Base-by-base conservation (phyloP, 2,888 invertebrate species). In the Meandrusa payeni region DNA sequence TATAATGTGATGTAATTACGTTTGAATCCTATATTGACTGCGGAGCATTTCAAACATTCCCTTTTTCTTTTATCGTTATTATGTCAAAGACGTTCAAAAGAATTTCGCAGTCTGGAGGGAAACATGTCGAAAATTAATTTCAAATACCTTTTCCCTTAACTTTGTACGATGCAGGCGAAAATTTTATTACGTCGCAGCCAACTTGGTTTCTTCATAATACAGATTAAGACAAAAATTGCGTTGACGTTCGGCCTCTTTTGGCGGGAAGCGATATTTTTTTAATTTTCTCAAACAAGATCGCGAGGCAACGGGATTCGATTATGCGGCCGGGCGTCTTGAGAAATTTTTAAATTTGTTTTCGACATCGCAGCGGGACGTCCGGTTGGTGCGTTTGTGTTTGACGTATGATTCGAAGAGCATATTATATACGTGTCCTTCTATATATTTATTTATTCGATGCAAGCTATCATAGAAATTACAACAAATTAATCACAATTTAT, bases 161-260 rank as follows among this genome's bases (percentile, higher is more conserved):
- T 39, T 38, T 26, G 38, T 15, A 39, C 26, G 44, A 39, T 55
- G 55, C 56, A 47, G 63, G 57, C 68, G 68, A 65, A 65, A 74
- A 66, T 73, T 69, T 72, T 73, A 75, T 73, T 68, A 74, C 68
- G 64, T 41, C 57, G 39, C 52, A 56, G 60, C 63, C 55, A 57
- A 69, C 59, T 68, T 61, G 64, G 64, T 70, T 68, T 64, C 69
- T 70, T 79, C 76, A 76, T 77, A 74, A 76, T 75, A 83, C 73
- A 78, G 81, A 85, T 85, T 81, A 79, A 64, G 73, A 73, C 64
- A 73, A 76, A 80, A 83, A 83, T 85, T 82, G 81, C 66, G 70
- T 70, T 80, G 86, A 85, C 85, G 83, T 75, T 62, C 62, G 55
- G 59, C 65, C 64, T 60, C 64, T 59, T 61, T 50, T 53, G 57